Evolutionary conservation across 2,113 vertebrate genomes (phyloP), one percentile per base, ranked within the genome.

Genomic region (Grus americana): DNA sequence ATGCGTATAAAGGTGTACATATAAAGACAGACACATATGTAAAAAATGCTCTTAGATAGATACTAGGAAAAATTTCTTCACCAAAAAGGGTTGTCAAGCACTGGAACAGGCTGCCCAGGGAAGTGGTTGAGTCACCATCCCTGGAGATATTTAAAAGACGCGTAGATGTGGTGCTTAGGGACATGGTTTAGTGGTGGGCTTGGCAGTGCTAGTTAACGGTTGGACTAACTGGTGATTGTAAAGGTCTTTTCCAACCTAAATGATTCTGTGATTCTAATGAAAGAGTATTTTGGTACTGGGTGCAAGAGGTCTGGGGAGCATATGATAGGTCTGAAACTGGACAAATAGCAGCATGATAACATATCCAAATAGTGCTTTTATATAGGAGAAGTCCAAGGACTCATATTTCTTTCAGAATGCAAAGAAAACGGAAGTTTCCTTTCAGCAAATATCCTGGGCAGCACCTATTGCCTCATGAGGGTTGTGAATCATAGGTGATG

Each of bases 341-440:
- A 82, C 22, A 23, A 89, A 87, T 8, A 63, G 36, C 57, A 92
- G 44, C 4, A 3, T 7, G 9, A 66, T 73, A 86, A 66, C 32
- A 66, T 44, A 87, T 81, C 32, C 50, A 90, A 92, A 82, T 9
- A 1, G 36, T 92, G 36, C 32, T 79, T 84, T 90, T 52, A 59
- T 49, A 72, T 12, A 94, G 61, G n/a, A 92, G 23, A 81, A 21
- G 29, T 87, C 62, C 58, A 90, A 86, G 40, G 63, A 83, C 42
- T 94, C 91, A 29, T 75, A 85, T 85, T 96, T 94, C 87, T 72
- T 87, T 91, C 91, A 46, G 67, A 93, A 91, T 9, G 36, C 57
- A 84, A 91, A 91, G 40, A 85, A 96, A 96, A 88, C 87, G 47
- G 59, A 93, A 63, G 36, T 57, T 90, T 50, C 72, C 44, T 89